Percentiles rank a stretch among this genome's conserved stretches.
Evolutionary conservation across 2,797 vertebrate species (phyloP).

Genomic region (Acanthis flammea): DNA sequence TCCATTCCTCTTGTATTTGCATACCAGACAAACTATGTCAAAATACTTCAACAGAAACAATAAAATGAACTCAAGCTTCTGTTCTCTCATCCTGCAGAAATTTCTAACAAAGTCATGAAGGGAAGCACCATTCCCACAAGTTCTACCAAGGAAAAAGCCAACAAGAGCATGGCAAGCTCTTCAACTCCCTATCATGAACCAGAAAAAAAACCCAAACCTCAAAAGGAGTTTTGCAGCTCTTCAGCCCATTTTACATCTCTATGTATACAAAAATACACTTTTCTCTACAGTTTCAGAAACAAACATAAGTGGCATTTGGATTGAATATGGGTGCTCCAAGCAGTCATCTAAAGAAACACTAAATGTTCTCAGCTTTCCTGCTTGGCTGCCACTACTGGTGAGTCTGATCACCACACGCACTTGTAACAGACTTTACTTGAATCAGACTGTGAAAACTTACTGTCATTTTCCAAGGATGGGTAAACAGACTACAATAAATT

Average conservation of each 20-base stretch:
- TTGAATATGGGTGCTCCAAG: background rate
- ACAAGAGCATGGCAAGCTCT: fast-evolving
- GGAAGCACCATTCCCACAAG: background rate
- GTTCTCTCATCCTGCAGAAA: background rate
- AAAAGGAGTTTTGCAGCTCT: background rate
- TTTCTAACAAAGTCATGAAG: background rate
- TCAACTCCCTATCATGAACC: background rate
- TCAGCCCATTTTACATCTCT: background rate
- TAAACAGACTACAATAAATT: background rate
- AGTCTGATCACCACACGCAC: fast-evolving
- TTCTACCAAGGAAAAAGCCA: background rate
- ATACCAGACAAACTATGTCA: background rate
- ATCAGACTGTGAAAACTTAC: background rate
- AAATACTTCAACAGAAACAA: background rate
- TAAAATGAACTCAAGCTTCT: background rate
- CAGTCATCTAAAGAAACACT: background rate
- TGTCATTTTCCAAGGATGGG: background rate
- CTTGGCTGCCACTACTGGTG: background rate
- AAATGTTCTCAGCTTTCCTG: background rate
- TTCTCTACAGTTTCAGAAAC: background rate
- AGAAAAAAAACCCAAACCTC: background rate
- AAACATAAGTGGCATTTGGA: background rate
- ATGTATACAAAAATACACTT: background rate
- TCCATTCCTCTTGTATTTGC: background rate
- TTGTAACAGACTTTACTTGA: background rate